These are phyloP conservation scores for Dryobates pubescens DNA, from an alignment of 2,797 vertebrate genomes.

Conservation along the genomic window DNA sequence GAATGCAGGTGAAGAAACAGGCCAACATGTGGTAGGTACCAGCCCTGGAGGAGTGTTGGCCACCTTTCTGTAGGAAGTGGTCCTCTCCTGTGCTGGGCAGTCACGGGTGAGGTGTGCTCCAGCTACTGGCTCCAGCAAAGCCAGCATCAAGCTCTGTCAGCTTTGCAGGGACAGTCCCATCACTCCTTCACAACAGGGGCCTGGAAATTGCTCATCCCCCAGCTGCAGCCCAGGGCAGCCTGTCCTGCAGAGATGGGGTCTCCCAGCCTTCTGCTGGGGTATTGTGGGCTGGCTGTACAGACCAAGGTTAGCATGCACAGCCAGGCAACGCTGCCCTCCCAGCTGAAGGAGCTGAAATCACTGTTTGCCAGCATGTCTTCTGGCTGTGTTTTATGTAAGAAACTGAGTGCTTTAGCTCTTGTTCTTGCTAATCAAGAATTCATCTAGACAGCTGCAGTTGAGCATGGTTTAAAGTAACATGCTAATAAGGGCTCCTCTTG, in stretches of 20 bases:
- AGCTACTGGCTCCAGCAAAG: background rate
- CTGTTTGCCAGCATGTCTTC: background rate
- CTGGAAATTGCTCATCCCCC: accelerated
- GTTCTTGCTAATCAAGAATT: background rate
- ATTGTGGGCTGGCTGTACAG: background rate
- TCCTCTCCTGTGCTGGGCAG: background rate
- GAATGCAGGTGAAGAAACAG: background rate
- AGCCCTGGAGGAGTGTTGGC: background rate
- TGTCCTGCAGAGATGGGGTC: background rate
- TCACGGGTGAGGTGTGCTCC: background rate
- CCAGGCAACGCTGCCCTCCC: background rate
- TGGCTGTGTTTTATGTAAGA: background rate
- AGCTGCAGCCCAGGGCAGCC: background rate
- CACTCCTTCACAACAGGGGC: accelerated
- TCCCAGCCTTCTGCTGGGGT: background rate
- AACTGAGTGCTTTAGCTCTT: background rate
- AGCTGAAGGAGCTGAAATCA: background rate
- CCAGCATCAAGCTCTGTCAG: background rate
- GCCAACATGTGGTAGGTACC: accelerated
- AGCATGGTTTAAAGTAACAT: background rate
- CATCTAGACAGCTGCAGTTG: slow-evolving; percentile 8
- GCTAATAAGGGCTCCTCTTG: background rate
- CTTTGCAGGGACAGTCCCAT: background rate
- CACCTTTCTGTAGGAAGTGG: background rate
- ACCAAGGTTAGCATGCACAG: accelerated